phyloP scores from a whole-genome alignment of 1,140 invertebrate species.

The Ceratina calcarata region DNA sequence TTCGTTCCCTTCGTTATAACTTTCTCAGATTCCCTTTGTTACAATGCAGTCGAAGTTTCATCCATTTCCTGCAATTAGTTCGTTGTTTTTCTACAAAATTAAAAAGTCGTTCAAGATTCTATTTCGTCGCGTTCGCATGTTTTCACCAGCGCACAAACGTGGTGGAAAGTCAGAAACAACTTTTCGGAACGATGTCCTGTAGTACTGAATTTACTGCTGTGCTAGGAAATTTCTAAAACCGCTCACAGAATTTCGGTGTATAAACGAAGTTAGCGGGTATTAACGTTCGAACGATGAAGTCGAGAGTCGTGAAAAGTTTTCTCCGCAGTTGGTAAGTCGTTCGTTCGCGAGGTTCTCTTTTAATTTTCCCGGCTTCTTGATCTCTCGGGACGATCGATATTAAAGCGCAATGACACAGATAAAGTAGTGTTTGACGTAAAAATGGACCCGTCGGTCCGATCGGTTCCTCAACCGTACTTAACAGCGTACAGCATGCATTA shows the following conservation, averaged over 20 bases:
- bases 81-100: conserved; percentile 35
- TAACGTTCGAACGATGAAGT: not conserved
- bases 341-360: not conserved
- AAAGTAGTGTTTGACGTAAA: not conserved
- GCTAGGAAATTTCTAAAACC: not conserved
- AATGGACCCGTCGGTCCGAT: conserved; percentile 23
- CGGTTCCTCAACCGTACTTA: conserved; percentile 19
- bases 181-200: not conserved
- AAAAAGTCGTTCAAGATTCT: conserved; percentile 5
- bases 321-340: not conserved
- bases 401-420: not conserved
- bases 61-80: not conserved
- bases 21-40: conserved; percentile 27
- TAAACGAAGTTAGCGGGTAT: not conserved
- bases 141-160: too few species aligned
- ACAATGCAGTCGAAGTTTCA: conserved; percentile 28
- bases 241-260: not conserved
- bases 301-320: not conserved
- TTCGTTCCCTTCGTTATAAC: not conserved
- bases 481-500: conserved; percentile 21
- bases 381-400: conserved; percentile 25
- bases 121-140: too few species aligned
- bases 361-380: conserved; percentile 17
- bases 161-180: not conserved
- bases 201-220: not conserved